These are phyloP conservation scores for Drosophila nikananu DNA, from an alignment of 1,140 invertebrate species.

Conservation along the genomic window DNA sequence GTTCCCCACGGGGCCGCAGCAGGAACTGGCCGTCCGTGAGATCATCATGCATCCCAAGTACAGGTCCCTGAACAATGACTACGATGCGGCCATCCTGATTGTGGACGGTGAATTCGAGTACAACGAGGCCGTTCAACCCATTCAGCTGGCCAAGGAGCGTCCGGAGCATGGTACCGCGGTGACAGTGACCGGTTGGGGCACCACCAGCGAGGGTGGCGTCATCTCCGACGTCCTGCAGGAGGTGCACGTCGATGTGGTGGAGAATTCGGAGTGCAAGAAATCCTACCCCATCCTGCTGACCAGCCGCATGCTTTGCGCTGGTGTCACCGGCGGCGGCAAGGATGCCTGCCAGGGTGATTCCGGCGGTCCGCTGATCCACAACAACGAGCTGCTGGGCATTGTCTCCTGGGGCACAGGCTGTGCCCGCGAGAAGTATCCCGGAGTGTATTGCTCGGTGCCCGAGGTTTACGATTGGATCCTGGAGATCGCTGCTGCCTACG, in stretches of 20 bases:
- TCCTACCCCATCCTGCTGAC: slow-evolving; percentile 81
- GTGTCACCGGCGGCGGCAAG: slow-evolving; percentile 83
- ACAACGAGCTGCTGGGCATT: slow-evolving; percentile 86
- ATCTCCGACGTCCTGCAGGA: slow-evolving; percentile 62
- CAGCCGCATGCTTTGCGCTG: slow-evolving; percentile 87
- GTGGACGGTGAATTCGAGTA: slow-evolving; percentile 62
- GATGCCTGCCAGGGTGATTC: slow-evolving; percentile 87
- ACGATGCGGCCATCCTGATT: slow-evolving; percentile 70
- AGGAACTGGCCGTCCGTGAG: slow-evolving; percentile 53
- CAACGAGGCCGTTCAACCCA: slow-evolving; percentile 62
- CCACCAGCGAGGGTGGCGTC: slow-evolving; percentile 42
- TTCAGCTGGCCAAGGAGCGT: slow-evolving; percentile 55
- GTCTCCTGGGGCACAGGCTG: slow-evolving; percentile 91
- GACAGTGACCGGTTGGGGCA: slow-evolving; percentile 76
- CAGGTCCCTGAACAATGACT: slow-evolving; percentile 55
- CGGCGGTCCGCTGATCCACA: slow-evolving; percentile 83
- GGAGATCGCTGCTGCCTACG: background rate
- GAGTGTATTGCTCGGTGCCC: slow-evolving; percentile 89
- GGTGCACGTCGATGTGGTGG: slow-evolving; percentile 63
- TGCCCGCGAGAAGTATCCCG: slow-evolving; percentile 87
- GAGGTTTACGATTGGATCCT: slow-evolving; percentile 84
- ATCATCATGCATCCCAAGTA: slow-evolving; percentile 68
- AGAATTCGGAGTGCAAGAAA: slow-evolving; percentile 54
- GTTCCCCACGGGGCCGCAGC: slow-evolving; percentile 20
- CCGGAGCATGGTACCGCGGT: slow-evolving; percentile 54